Evolutionary conservation across 2,888 invertebrate species (phyloP).

Genomic region (Rhingia rostrata): DNA sequence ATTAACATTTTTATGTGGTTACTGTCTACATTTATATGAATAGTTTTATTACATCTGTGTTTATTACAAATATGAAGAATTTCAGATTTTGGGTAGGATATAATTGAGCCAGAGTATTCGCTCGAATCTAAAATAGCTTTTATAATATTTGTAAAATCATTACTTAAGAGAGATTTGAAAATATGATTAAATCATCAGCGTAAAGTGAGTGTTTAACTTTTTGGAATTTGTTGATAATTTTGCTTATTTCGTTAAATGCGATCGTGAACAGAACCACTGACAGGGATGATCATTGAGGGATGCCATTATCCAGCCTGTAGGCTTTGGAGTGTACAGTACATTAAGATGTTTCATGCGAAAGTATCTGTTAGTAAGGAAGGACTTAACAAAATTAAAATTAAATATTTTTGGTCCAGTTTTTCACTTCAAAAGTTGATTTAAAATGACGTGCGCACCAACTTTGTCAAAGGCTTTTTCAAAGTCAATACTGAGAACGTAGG

Average conservation of each 20-base stretch:
- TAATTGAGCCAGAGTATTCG: neutral
- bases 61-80: neutral
- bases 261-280: no score
- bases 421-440: neutral
- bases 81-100: neutral
- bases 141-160: no score
- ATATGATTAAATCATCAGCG: no score
- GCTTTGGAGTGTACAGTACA: no score
- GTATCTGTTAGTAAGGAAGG: neutral
- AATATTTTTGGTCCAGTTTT: neutral
- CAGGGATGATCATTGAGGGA: no score
- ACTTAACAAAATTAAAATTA: neutral
- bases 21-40: neutral
- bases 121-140: neutral
- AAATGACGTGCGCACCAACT: neutral
- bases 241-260: no score
- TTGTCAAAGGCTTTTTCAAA: neutral
- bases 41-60: neutral
- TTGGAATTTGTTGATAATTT: no score
- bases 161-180: no score
- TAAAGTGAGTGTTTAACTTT: no score
- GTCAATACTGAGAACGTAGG: neutral
- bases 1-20: neutral
- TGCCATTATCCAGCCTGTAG: no score
- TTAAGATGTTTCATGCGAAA: neutral